These are phyloP conservation scores for Macrocentrus cingulum DNA, from an alignment of 1,140 invertebrate species.

Conservation along the genomic window DNA sequence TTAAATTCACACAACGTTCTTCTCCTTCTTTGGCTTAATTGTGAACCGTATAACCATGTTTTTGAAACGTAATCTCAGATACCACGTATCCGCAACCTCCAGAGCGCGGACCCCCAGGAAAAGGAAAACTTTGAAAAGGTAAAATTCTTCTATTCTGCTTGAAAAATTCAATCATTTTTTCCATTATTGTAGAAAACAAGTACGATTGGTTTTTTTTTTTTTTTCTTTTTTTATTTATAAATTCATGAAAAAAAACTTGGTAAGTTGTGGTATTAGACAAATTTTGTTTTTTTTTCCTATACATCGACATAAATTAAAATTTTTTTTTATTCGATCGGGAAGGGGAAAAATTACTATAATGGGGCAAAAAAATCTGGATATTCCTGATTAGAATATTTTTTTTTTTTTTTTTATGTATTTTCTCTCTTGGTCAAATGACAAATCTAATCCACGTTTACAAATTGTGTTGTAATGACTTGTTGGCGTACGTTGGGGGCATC, in stretches of 20 bases:
- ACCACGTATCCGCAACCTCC: conserved; percentile 59
- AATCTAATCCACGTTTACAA: conserved; percentile 50
- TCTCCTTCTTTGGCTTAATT: conserved; percentile 18
- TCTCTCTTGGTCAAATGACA: conserved; percentile 28
- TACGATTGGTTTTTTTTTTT: neutral
- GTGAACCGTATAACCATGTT: conserved; percentile 48
- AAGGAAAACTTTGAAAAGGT: conserved; percentile 76
- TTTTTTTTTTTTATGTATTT: too few species aligned
- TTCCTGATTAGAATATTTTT: too few species aligned
- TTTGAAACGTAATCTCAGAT: conserved; percentile 60
- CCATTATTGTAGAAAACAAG: too few species aligned
- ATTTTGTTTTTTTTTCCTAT: too few species aligned
- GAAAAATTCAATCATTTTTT: too few species aligned
- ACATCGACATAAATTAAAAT: too few species aligned
- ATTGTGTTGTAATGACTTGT: conserved; percentile 51
- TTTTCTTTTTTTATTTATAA: conserved; percentile 1
- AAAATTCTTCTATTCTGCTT: conserved; percentile 51
- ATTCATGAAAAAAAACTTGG: neutral
- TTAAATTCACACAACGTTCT: conserved; percentile 9
- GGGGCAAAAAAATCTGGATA: too few species aligned
- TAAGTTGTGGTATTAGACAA: too few species aligned
- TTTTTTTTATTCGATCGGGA: too few species aligned
- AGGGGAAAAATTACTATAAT: too few species aligned
- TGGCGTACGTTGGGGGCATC: conserved; percentile 33
- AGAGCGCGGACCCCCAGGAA: conserved; percentile 64